Base-by-base conservation (phyloP, 2,888 invertebrate genomes). In the Tetragonisca angustula region DNA sequence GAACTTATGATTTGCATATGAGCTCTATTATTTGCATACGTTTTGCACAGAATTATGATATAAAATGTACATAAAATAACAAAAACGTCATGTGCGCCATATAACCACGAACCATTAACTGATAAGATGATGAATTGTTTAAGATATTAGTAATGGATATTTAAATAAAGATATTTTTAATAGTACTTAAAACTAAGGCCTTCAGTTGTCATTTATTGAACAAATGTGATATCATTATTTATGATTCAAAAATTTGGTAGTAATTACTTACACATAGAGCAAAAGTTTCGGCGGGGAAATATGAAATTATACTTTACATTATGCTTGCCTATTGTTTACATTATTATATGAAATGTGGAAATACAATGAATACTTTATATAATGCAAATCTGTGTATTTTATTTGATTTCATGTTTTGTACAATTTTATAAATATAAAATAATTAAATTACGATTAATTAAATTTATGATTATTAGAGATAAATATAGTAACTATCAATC, bases 401-500 rank as follows among this genome's bases (percentile, higher is more conserved):
- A 70, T 49, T 79, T 61, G 17, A 68, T 27, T 32, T 43, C 54
- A 65, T 76, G 77, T 68, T 65, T 68, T 15, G 2, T 72, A 72
- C 59, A 27, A 49, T 64, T 61, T 81, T 52, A 68, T 69, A 59
- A 69, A 72, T 61, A 79, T 27, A 75, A 80, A 84, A 75, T 50
- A 75, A 64, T 81, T 75, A 61, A 75, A 71, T 75, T 77, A 80
- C 43, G 76, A 59, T 50, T 77, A 64, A 81, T 68, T 84, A 56
- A 43, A 43, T 11, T 43, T 67, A 74, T 65, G 79, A 32, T 52
- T 84, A 65, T 76, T 76, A 76, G 4, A n/a, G 72, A 17, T 70
- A 43, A 15, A 19, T 43, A 27, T 32, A 62, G 50, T 70, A 64
- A 77, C 62, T 84, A 84, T 74, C 79, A 79, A 59, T 88, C 86